These are phyloP conservation scores for Echiichthys vipera DNA, from an alignment of 2,797 vertebrate genomes.

Conservation along the genomic window DNA sequence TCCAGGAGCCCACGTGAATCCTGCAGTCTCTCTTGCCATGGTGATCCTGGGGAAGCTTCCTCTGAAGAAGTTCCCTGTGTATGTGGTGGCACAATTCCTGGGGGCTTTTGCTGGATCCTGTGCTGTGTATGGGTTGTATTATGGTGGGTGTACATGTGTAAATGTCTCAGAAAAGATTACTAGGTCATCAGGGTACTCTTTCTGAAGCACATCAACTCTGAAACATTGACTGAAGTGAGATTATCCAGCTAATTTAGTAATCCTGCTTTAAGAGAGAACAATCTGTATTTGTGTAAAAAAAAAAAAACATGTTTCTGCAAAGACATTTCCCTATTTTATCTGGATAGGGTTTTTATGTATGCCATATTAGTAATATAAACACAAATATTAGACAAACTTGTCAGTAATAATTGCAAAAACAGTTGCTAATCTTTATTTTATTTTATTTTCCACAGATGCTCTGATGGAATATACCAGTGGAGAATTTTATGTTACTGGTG, in stretches of 20 bases:
- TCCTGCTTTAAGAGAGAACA: background rate
- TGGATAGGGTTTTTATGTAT: background rate
- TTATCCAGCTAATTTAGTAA: background rate
- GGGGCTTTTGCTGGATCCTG: slow-evolving; percentile 94
- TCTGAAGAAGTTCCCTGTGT: slow-evolving; percentile 93
- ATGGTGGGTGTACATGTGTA: slow-evolving; percentile 84
- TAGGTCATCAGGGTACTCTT: background rate
- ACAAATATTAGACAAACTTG: background rate
- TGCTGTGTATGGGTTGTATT: slow-evolving; percentile 91
- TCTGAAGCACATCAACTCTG: background rate
- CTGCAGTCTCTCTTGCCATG: slow-evolving; percentile 96
- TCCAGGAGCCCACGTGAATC: slow-evolving; percentile 96
- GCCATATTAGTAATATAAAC: background rate
- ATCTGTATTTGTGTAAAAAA: background rate
- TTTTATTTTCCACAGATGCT: slow-evolving; percentile 84
- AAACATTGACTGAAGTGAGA: background rate
- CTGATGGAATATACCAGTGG: slow-evolving; percentile 89
- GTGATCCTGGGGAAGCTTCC: slow-evolving; percentile 91
- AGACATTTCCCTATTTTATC: background rate
- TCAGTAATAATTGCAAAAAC: background rate
- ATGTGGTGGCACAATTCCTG: slow-evolving; percentile 91
- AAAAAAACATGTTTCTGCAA: background rate
- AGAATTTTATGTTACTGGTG: slow-evolving; percentile 85
- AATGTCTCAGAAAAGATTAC: slow-evolving; percentile 5
- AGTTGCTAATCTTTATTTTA: background rate